Conservation (phyloP, 2,888 invertebrate genomes). For the Carabus problematicus region DNA sequence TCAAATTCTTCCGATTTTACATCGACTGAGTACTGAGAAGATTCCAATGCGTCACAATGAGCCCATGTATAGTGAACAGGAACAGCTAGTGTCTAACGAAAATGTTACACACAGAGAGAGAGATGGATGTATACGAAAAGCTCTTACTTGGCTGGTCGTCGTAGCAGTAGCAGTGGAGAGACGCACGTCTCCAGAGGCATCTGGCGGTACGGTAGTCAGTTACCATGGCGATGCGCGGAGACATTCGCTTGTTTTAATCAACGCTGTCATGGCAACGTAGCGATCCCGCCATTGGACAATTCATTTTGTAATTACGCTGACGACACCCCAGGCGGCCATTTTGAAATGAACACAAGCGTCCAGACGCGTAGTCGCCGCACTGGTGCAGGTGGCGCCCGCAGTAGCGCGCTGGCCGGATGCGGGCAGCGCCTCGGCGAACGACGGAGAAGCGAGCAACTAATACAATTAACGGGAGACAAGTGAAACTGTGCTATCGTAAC, state of each 20-base stretch:
- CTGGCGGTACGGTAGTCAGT: slow-evolving; percentile 55
- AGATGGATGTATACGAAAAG: too few relatives aligned
- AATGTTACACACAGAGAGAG: too few relatives aligned
- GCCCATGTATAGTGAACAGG: too few relatives aligned
- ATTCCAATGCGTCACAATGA: too few relatives aligned
- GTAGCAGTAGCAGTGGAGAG: background rate
- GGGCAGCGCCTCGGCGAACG: slow-evolving; percentile 48
- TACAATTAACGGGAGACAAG: slow-evolving; percentile 63
- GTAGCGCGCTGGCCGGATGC: slow-evolving; percentile 50
- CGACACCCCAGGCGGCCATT: slow-evolving; percentile 64
- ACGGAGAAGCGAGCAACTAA: slow-evolving; percentile 59
- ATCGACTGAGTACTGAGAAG: too few relatives aligned
- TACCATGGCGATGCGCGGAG: slow-evolving; percentile 59
- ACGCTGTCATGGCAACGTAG: slow-evolving; percentile 62
- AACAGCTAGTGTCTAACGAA: too few relatives aligned
- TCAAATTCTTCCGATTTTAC: too few relatives aligned
- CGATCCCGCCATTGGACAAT: slow-evolving; percentile 63
- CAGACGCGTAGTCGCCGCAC: slow-evolving; percentile 50
- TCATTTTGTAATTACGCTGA: slow-evolving; percentile 63
- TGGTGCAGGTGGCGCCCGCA: slow-evolving; percentile 47
- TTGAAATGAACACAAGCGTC: slow-evolving; percentile 59
- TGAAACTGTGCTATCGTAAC: slow-evolving; percentile 63
- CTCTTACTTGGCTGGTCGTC: too few relatives aligned
- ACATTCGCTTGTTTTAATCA: slow-evolving; percentile 62
- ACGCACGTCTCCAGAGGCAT: slow-evolving; percentile 53